Conservation (phyloP, 1,140 invertebrate species). For the Polypedilum pembai region DNA sequence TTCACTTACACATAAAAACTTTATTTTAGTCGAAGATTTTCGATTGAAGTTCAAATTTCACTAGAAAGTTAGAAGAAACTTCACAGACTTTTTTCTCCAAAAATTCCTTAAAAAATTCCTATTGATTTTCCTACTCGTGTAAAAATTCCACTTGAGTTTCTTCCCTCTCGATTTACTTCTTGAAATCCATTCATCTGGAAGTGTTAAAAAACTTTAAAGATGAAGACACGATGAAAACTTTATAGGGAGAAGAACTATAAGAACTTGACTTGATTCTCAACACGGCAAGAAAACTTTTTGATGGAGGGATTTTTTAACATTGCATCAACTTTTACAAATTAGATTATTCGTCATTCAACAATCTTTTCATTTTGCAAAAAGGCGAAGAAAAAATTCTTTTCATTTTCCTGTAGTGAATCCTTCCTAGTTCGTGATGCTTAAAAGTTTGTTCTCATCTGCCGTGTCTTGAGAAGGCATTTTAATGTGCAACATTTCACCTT, state of each 20-base stretch:
- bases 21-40: no score
- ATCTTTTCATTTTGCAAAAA: conserved; percentile 18
- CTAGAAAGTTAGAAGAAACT: no score
- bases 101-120: not conserved
- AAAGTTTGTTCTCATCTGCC: not conserved
- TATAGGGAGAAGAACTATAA: not conserved
- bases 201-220: not conserved
- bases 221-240: not conserved
- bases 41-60: no score
- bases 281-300: not conserved
- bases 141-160: no score
- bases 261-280: conserved; percentile 12
- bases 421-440: not conserved
- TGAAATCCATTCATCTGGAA: not conserved
- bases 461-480: conserved; percentile 20
- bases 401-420: not conserved
- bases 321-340: conserved; percentile 20
- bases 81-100: not conserved
- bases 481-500: conserved; percentile 20
- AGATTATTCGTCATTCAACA: conserved; percentile 15
- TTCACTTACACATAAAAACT: no score
- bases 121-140: no score
- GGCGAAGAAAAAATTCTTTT: not conserved
- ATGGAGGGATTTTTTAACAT: not conserved
- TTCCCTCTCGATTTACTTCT: not conserved